phyloP scores from a whole-genome alignment of 2,113 vertebrate species.

The Dasypus novemcinctus region DNA sequence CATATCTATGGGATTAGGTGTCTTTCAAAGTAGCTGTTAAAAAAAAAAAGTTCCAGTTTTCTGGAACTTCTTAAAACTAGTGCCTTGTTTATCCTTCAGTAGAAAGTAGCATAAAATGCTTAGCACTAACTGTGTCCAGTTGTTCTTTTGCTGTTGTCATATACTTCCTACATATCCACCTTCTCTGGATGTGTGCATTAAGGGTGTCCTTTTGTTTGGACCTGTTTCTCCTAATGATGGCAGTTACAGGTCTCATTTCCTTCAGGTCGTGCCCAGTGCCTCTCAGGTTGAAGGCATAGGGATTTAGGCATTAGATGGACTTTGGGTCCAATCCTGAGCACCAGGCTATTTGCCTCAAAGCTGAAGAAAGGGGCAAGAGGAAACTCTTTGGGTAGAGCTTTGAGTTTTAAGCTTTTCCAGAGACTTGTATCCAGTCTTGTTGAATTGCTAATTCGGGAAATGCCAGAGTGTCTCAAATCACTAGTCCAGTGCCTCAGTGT shows the following conservation, averaged over 20 bases:
- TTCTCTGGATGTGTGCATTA: background rate
- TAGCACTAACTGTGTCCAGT: background rate
- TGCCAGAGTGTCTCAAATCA: slow-evolving; percentile 8
- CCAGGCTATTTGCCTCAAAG: background rate
- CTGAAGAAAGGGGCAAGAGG: background rate
- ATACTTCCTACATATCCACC: background rate
- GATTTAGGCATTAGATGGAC: background rate
- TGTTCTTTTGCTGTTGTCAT: background rate
- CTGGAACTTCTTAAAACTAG: background rate
- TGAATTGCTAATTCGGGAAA: slow-evolving; percentile 42
- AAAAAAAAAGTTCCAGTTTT: background rate
- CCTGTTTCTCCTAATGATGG: background rate
- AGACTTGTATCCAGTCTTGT: background rate
- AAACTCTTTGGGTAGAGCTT: background rate
- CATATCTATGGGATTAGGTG: background rate
- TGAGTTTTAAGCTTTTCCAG: background rate
- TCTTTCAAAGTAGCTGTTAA: background rate
- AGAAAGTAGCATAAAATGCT: background rate
- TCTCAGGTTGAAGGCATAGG: background rate
- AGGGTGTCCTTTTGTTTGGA: background rate
- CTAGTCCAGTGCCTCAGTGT: background rate
- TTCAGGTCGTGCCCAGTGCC: background rate
- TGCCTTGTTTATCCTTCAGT: background rate
- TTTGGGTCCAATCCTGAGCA: background rate
- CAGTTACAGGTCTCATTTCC: background rate